Conservation (phyloP, 2,888 invertebrate genomes). For the Troides aeacus region DNA sequence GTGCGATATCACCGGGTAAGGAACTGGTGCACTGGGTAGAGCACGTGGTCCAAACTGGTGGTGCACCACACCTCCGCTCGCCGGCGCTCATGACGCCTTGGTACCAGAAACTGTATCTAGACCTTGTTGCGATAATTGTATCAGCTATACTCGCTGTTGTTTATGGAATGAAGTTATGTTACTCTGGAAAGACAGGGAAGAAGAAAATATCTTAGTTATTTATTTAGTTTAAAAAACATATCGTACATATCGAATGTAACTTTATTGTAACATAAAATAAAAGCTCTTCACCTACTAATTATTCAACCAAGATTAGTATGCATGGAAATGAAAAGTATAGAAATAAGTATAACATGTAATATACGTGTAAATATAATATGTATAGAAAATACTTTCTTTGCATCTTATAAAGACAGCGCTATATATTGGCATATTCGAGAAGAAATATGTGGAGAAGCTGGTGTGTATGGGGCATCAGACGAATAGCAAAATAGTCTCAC, state of each 20-base stretch:
- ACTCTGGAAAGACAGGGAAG: background rate
- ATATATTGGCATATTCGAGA: no score
- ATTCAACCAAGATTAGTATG: background rate
- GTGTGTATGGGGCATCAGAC: no score
- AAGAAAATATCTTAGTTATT: constrained; percentile 5
- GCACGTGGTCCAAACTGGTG: constrained; percentile 51
- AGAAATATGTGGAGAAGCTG: no score
- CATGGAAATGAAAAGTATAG: background rate
- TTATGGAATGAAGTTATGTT: constrained; percentile 1
- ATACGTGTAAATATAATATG: background rate
- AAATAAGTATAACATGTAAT: background rate
- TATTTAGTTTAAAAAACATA: background rate
- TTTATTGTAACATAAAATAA: no score
- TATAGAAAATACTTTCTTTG: background rate
- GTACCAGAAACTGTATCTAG: constrained; percentile 54
- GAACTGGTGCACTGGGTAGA: constrained; percentile 56
- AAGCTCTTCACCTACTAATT: no score
- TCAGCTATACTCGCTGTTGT: constrained; percentile 2
- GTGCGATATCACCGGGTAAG: constrained; percentile 43
- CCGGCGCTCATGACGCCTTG: constrained; percentile 46
- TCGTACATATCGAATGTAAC: background rate
- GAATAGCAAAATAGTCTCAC: no score
- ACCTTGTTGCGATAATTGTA: constrained; percentile 40
- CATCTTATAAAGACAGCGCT: background rate
- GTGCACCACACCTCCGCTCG: constrained; percentile 53